These are phyloP conservation scores for Diabrotica undecimpunctata DNA, from an alignment of 1,140 invertebrate species.

Conservation along the genomic window DNA sequence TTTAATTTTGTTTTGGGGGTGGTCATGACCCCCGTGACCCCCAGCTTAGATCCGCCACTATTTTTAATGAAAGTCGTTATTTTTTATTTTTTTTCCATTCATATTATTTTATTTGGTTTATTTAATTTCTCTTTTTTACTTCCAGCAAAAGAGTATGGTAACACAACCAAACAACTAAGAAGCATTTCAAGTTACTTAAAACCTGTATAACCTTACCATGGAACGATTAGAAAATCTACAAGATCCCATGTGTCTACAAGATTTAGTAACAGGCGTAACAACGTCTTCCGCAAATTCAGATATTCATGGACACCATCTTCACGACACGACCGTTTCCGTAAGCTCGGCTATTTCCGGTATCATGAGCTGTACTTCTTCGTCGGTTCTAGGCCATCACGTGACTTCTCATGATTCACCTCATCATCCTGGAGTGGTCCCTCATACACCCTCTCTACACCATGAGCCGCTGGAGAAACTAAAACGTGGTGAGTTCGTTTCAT, in stretches of 20 bases:
- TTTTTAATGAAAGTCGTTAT: too few species aligned
- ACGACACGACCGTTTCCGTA: conserved; percentile 60
- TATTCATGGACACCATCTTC: conserved; percentile 56
- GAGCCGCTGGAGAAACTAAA: conserved; percentile 79
- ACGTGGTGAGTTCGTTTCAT: conserved; percentile 62
- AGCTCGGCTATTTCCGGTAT: conserved; percentile 63
- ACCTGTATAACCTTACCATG: conserved; percentile 35
- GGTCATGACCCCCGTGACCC: too few species aligned
- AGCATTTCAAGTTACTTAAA: conserved; percentile 12
- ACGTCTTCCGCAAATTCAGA: conserved; percentile 49
- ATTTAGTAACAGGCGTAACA: conserved; percentile 58
- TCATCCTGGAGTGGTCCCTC: conserved; percentile 44
- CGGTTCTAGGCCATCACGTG: conserved; percentile 50
- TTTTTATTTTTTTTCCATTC: too few species aligned
- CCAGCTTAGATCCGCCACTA: too few species aligned
- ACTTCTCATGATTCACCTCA: conserved; percentile 46
- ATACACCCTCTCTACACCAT: conserved; percentile 61
- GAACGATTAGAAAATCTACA: conserved; percentile 59
- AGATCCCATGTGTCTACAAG: conserved; percentile 68
- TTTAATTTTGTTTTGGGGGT: too few species aligned
- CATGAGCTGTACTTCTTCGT: conserved; percentile 56
- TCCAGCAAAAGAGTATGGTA: conserved; percentile 17
- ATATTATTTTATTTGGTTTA: too few species aligned
- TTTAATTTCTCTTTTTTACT: conserved; percentile 8
- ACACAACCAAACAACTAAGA: neutral